Conservation (phyloP, 2,888 invertebrate genomes). For the Drosophila pseudotakahashii region DNA sequence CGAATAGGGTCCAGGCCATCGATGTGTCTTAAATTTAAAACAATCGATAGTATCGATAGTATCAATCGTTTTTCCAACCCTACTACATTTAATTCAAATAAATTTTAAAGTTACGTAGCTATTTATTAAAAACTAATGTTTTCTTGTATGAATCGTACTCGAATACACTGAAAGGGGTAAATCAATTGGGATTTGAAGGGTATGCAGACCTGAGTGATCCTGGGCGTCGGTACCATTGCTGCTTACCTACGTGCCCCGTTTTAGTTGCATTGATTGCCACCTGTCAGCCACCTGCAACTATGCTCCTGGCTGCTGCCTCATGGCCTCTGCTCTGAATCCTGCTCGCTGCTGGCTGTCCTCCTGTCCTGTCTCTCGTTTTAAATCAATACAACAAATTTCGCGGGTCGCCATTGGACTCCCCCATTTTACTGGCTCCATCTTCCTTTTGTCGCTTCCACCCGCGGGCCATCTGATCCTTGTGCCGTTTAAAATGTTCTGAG, state of each 20-base stretch:
- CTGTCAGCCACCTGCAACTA: constrained; percentile 53
- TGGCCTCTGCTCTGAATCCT: neutral
- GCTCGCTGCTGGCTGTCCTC: neutral
- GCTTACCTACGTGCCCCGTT: constrained; percentile 37
- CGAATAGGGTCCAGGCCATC: no score
- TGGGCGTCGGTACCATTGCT: neutral
- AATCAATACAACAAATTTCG: constrained; percentile 76
- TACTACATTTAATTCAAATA: no score
- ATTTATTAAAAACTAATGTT: no score
- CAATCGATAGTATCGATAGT: no score
- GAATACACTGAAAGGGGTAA: no score
- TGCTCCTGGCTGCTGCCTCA: constrained; percentile 9
- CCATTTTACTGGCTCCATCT: neutral
- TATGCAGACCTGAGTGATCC: constrained; percentile 1
- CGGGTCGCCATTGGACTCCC: constrained; percentile 49
- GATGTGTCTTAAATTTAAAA: no score
- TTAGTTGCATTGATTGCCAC: constrained; percentile 61
- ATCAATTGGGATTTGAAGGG: neutral
- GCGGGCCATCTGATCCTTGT: constrained; percentile 35
- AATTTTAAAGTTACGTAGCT: no score
- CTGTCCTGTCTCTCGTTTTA: constrained; percentile 52
- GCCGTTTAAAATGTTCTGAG: constrained; percentile 78
- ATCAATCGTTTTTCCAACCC: no score
- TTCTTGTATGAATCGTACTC: no score
- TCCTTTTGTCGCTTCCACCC: neutral